Evolutionary conservation across 1,140 invertebrate genomes (phyloP), one percentile per base, ranked within the genome.

Genomic region (Maniola jurtina): DNA sequence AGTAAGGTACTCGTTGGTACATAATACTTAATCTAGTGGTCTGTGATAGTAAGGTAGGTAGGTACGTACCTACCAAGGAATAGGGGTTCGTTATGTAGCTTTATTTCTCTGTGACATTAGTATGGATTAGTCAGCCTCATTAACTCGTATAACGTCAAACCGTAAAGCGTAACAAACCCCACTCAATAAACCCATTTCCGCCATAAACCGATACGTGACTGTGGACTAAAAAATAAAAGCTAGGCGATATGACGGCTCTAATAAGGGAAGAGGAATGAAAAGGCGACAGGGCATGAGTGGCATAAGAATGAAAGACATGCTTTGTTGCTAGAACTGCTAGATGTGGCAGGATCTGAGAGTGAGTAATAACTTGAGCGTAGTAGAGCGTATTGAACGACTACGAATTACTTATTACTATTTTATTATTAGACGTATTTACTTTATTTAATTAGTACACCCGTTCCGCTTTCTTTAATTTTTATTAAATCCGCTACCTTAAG

Each of bases 191-290:
- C 52, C 59, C 59, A 67, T 67, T 67, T 40, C 58, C 40, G 9
- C 33, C 35, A 55, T 55, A 55, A 54, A 16, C 59, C 65, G 45
- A 67, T 61, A 67, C 65, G 65, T 67, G 65, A 67, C 65, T 67
- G 59, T 48, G 61, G 65, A 67, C 65, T 66, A 67, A 66, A 70
- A 66, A 79, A 76, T 77, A 80, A 80, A 79, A 68, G 67, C 71
- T 72, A 72, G 71, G 62, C 66, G 69, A 69, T 70, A 70, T 67
- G 67, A 70, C 64, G 64, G 57, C 58, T 73, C 67, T 73, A 73
- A 73, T 73, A 70, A 73, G 67, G 71, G 61, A 70, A 73, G 71
- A 70, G 67, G 67, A 73, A 66, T 73, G 71, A 73, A 73, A 73
- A 73, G 67, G 61, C 71, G 71, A 70, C 67, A 70, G 42, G 54